Conservation (phyloP, 2,113 vertebrate species). For the Cricetomys ansorgei region DNA sequence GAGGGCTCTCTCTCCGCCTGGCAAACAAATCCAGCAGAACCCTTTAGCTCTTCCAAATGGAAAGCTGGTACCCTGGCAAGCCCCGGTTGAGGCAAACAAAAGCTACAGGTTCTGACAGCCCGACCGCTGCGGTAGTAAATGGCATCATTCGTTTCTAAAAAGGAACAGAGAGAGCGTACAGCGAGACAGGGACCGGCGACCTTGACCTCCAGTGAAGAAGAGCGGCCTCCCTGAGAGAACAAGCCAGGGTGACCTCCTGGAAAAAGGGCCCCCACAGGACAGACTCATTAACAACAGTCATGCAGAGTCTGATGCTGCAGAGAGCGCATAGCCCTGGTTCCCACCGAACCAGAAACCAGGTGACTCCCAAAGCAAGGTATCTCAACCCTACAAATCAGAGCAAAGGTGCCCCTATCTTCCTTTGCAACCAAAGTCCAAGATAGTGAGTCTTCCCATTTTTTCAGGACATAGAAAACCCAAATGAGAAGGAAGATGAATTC, state of each 20-base stretch:
- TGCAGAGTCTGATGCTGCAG: neutral
- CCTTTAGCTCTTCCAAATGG: neutral
- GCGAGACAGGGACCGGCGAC: neutral
- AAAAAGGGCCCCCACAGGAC: neutral
- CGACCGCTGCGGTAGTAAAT: fast-evolving
- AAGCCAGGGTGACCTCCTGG: neutral
- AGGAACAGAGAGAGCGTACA: neutral
- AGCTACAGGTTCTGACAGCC: slow-evolving; percentile 22
- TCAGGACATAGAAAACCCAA: neutral
- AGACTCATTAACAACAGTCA: neutral
- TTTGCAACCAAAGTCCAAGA: neutral
- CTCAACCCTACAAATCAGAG: neutral
- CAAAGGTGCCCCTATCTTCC: neutral
- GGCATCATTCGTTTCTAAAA: neutral
- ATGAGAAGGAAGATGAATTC: neutral
- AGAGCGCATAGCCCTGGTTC: neutral
- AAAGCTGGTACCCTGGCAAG: neutral
- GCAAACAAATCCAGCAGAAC: neutral
- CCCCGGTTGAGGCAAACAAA: neutral
- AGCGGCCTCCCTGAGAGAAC: neutral
- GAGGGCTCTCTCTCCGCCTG: no score
- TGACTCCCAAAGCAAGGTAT: neutral
- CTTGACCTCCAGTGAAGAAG: neutral
- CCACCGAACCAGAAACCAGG: neutral
- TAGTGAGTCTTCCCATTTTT: neutral